These are phyloP conservation scores for Hippopotamyrus pictus DNA, from an alignment of 2,797 vertebrate genomes.

Conservation along the genomic window DNA sequence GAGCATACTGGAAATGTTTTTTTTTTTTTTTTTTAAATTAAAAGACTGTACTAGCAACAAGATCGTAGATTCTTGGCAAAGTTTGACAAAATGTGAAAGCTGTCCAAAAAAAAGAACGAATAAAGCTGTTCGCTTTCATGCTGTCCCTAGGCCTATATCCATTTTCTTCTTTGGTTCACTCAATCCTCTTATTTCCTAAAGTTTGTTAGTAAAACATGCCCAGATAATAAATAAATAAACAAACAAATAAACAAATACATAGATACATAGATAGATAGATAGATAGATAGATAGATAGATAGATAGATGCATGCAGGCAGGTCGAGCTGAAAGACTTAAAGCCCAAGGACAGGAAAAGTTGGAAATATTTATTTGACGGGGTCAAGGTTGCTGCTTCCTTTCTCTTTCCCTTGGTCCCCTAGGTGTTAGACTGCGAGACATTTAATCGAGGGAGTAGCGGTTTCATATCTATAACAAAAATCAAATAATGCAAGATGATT, in stretches of 20 bases:
- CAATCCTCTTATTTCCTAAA: constrained; percentile 48
- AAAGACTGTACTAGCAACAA: constrained; percentile 60
- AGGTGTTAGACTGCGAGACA: constrained; percentile 99
- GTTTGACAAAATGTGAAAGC: constrained; percentile 61
- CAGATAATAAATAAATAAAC: constrained; percentile 46
- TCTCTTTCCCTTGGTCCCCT: constrained; percentile 69
- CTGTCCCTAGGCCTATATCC: constrained; percentile 21
- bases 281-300: background rate
- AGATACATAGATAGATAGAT: background rate
- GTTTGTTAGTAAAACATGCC: constrained; percentile 87
- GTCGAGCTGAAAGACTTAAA: constrained; percentile 65
- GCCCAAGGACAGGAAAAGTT: constrained; percentile 85
- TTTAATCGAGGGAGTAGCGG: constrained; percentile 99
- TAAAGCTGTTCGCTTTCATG: constrained; percentile 40
- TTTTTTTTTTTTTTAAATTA: background rate
- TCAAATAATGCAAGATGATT: constrained; percentile 99
- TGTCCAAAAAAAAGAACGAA: constrained; percentile 48
- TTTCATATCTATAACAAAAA: constrained; percentile 99
- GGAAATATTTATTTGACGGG: constrained; percentile 99
- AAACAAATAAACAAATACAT: constrained; percentile 52
- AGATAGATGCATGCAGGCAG: constrained; percentile 59
- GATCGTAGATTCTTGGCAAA: constrained; percentile 41
- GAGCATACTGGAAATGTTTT: background rate
- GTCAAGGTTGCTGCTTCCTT: constrained; percentile 87
- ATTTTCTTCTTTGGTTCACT: constrained; percentile 28